Conservation (phyloP, 2,113 vertebrate genomes). For the Sapayoa aenigma region DNA sequence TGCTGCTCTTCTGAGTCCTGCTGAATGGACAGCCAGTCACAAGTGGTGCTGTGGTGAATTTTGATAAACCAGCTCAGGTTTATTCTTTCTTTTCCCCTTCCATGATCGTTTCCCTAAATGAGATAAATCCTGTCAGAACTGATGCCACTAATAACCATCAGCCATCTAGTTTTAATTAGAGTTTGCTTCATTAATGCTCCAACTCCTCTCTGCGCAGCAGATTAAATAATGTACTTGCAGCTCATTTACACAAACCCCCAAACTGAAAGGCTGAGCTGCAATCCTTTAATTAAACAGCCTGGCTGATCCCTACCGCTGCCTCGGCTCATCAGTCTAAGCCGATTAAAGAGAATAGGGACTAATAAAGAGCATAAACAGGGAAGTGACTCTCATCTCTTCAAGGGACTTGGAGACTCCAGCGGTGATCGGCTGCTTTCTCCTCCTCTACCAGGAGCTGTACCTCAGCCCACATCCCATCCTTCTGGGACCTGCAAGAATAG, state of each 20-base stretch:
- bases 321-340: constrained; percentile 59
- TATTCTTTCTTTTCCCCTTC: not conserved
- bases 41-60: constrained; percentile 12
- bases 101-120: constrained; percentile 48
- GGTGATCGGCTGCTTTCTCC: not conserved
- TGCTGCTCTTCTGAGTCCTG: not conserved
- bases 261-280: constrained; percentile 54
- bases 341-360: constrained; percentile 63
- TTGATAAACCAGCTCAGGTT: not conserved
- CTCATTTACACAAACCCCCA: constrained; percentile 41
- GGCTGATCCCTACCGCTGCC: constrained; percentile 44
- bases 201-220: constrained; percentile 51
- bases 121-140: constrained; percentile 65
- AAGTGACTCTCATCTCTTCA: constrained; percentile 52
- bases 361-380: constrained; percentile 56
- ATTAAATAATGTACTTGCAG: constrained; percentile 68
- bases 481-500: not conserved
- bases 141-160: constrained; percentile 69
- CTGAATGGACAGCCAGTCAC: not conserved
- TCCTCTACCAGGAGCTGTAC: not conserved
- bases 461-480: not conserved
- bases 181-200: constrained; percentile 71
- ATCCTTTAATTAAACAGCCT: constrained; percentile 67
- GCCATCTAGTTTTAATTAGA: constrained; percentile 73
- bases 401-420: constrained; percentile 20